phyloP scores from a whole-genome alignment of 2,797 vertebrate species.

The Cyclopterus lumpus region DNA sequence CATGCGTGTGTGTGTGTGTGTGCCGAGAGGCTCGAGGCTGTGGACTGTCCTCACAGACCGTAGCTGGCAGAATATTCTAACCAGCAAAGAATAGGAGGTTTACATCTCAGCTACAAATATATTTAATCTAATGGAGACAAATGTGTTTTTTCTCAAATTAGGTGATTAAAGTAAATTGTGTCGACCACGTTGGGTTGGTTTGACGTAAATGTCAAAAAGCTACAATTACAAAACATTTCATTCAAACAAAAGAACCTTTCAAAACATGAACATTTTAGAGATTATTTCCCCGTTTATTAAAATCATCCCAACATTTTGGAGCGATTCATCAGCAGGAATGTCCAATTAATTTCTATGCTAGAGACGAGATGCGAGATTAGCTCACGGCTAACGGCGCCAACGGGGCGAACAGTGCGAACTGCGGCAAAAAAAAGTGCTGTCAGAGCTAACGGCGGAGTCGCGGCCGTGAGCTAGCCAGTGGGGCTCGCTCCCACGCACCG shows the following conservation, averaged over 20 bases:
- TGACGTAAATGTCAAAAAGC: background rate
- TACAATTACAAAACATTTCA: background rate
- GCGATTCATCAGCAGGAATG: background rate
- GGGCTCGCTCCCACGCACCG: too few relatives aligned
- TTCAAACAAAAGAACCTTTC: background rate
- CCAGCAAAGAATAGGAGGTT: background rate
- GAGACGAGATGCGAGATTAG: background rate
- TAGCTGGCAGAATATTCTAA: background rate
- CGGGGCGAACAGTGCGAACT: too few relatives aligned
- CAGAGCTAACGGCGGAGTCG: background rate
- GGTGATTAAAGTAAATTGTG: background rate
- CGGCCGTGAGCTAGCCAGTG: too few relatives aligned
- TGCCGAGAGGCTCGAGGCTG: background rate
- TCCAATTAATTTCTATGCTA: background rate
- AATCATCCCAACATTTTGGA: background rate
- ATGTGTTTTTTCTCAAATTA: background rate
- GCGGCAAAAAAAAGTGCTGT: too few relatives aligned
- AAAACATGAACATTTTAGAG: background rate
- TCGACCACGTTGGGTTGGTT: background rate
- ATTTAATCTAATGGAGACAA: background rate
- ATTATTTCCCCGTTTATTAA: background rate
- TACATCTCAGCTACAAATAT: background rate
- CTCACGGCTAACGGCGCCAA: background rate
- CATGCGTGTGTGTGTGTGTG: background rate
- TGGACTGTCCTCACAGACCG: background rate